These are phyloP conservation scores for Crocuta crocuta DNA, from an alignment of 2,113 vertebrate genomes.

Conservation along the genomic window DNA sequence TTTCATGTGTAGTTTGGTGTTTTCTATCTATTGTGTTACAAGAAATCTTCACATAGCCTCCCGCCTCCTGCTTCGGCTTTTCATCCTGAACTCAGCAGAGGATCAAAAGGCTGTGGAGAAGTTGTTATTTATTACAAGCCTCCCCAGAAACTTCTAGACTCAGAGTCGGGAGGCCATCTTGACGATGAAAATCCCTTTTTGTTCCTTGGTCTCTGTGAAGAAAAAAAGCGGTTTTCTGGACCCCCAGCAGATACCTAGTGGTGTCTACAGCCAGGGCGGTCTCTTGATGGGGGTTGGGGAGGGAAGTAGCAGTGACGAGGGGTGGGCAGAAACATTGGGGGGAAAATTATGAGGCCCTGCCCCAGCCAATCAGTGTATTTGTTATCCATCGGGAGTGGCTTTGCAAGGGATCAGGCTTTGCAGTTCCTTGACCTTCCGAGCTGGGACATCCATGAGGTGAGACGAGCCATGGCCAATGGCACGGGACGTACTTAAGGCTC, in stretches of 20 bases:
- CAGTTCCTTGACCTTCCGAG: not conserved
- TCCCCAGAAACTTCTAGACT: constrained; percentile 68
- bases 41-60: constrained; percentile 61
- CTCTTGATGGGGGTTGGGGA: not conserved
- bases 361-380: constrained; percentile 26
- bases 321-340: not conserved
- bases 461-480: not conserved
- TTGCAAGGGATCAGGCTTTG: not conserved
- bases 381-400: not conserved
- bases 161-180: constrained; percentile 31
- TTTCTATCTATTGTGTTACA: constrained; percentile 74
- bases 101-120: constrained; percentile 29
- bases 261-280: not conserved
- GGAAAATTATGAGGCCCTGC: not conserved
- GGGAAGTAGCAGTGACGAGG: not conserved
- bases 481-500: not conserved
- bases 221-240: not conserved
- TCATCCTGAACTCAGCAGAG: not conserved
- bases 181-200: not conserved
- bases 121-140: constrained; percentile 44
- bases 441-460: not conserved
- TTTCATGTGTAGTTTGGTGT: constrained; percentile 79
- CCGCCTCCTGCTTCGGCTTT: constrained; percentile 52
- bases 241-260: not conserved
- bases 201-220: not conserved